These are phyloP conservation scores for Myiotriccus ornatus DNA, from an alignment of 2,797 vertebrate species.

Conservation along the genomic window DNA sequence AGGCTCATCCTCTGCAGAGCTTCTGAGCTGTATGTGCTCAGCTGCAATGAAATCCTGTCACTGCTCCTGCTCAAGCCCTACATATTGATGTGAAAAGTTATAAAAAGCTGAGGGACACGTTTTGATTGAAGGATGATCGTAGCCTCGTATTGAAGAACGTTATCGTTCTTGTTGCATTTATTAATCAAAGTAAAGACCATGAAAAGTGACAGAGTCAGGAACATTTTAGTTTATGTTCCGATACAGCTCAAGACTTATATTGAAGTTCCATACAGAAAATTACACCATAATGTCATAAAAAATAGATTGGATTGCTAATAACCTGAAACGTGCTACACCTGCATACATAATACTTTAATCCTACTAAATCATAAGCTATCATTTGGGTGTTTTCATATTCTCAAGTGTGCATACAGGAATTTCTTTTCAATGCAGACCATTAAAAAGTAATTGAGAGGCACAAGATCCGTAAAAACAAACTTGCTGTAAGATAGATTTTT, in stretches of 20 bases:
- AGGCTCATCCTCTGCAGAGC: background rate
- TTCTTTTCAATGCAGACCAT: slow-evolving; percentile 64
- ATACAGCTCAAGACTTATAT: slow-evolving; percentile 65
- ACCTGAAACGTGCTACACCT: slow-evolving; percentile 68
- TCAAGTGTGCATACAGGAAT: slow-evolving; percentile 60
- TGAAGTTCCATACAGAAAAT: slow-evolving; percentile 70
- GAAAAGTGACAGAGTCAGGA: slow-evolving; percentile 71
- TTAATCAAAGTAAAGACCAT: slow-evolving; percentile 74
- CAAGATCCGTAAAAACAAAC: slow-evolving; percentile 64
- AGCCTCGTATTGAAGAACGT: slow-evolving; percentile 38
- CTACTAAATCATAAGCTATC: slow-evolving; percentile 66
- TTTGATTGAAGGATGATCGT: slow-evolving; percentile 55
- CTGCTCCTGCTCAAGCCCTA: slow-evolving; percentile 1
- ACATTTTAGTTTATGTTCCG: slow-evolving; percentile 70
- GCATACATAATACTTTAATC: slow-evolving; percentile 68
- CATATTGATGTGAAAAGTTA: slow-evolving; percentile 3
- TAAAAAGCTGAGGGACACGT: slow-evolving; percentile 28
- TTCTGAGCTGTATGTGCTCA: background rate
- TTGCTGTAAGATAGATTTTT: slow-evolving; percentile 26
- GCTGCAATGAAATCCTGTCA: background rate
- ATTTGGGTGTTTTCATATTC: slow-evolving; percentile 65
- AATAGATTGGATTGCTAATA: slow-evolving; percentile 76
- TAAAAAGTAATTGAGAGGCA: slow-evolving; percentile 68
- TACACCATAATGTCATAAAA: slow-evolving; percentile 68
- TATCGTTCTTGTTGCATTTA: slow-evolving; percentile 63